Evolutionary conservation across 2,797 vertebrate species (phyloP).

Genomic region (Cyprinodon diabolis): DNA sequence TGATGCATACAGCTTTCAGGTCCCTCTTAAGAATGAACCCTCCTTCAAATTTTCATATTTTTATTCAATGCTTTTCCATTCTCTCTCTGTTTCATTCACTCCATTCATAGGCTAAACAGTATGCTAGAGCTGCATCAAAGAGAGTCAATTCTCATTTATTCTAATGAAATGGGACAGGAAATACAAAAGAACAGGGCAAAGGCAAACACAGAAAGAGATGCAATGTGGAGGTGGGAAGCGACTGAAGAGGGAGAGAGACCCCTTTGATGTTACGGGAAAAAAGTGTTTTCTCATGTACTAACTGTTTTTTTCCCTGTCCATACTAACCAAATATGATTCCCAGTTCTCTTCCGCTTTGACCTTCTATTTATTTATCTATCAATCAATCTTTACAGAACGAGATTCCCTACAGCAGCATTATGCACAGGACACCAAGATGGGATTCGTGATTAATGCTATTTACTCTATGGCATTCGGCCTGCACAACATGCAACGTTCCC

Average conservation of each 20-base stretch:
- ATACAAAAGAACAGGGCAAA: slow-evolving; percentile 62
- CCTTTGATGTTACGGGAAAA: slow-evolving; percentile 57
- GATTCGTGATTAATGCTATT: slow-evolving; percentile 98
- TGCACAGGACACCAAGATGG: slow-evolving; percentile 99
- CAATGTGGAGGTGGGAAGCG: slow-evolving; percentile 43
- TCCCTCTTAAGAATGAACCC: slow-evolving; percentile 36
- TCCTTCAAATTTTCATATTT: slow-evolving; percentile 41
- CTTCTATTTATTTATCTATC: slow-evolving; percentile 5
- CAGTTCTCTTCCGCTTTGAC: background rate
- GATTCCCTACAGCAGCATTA: slow-evolving; percentile 91
- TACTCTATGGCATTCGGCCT: slow-evolving; percentile 98
- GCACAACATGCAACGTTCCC: slow-evolving; percentile 91
- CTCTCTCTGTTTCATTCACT: slow-evolving; percentile 42
- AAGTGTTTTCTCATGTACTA: slow-evolving; percentile 38
- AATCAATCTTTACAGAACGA: slow-evolving; percentile 61
- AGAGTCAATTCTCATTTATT: slow-evolving; percentile 63
- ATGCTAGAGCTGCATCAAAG: slow-evolving; percentile 68
- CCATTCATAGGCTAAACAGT: slow-evolving; percentile 66
- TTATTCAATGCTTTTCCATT: slow-evolving; percentile 16
- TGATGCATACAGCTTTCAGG: slow-evolving; percentile 23
- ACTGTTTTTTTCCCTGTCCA: slow-evolving; percentile 15
- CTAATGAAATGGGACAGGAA: slow-evolving; percentile 66
- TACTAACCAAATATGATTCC: background rate
- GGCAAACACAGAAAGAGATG: slow-evolving; percentile 44
- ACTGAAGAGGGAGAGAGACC: slow-evolving; percentile 34